These are phyloP conservation scores for Thamnaconus septentrionalis DNA, from an alignment of 2,113 vertebrate genomes.

Conservation along the genomic window DNA sequence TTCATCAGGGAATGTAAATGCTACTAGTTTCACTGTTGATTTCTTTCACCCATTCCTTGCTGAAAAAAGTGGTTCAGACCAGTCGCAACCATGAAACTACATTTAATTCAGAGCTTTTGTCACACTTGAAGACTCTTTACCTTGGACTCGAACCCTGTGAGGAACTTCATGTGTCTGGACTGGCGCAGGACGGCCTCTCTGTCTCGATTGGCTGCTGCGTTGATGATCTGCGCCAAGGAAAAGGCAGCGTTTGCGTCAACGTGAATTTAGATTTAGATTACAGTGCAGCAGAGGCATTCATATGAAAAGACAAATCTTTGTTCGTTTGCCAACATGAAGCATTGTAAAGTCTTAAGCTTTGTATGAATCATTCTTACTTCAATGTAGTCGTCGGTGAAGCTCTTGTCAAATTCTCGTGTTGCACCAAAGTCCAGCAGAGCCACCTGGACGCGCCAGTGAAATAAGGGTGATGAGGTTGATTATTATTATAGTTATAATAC, in stretches of 20 bases:
- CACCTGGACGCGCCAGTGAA: constrained; percentile 73
- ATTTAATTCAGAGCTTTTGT: too few species aligned
- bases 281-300: background rate
- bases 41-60: too few species aligned
- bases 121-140: constrained; percentile 19
- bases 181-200: constrained; percentile 81
- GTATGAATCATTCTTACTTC: constrained; percentile 75
- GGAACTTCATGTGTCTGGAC: constrained; percentile 93
- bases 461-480: fast-evolving
- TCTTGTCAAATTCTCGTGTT: constrained; percentile 84
- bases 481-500: too few species aligned
- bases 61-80: too few species aligned
- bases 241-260: background rate
- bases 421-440: constrained; percentile 93
- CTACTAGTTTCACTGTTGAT: too few species aligned
- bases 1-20: background rate
- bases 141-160: constrained; percentile 94
- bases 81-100: too few species aligned
- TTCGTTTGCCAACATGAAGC: too few species aligned
- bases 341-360: background rate
- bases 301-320: too few species aligned
- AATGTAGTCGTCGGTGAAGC: constrained; percentile 90
- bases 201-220: constrained; percentile 83
- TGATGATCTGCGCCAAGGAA: constrained; percentile 77
- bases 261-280: background rate